Evolutionary conservation across 2,888 invertebrate genomes (phyloP).

Genomic region (Clepsis dumicolana): DNA sequence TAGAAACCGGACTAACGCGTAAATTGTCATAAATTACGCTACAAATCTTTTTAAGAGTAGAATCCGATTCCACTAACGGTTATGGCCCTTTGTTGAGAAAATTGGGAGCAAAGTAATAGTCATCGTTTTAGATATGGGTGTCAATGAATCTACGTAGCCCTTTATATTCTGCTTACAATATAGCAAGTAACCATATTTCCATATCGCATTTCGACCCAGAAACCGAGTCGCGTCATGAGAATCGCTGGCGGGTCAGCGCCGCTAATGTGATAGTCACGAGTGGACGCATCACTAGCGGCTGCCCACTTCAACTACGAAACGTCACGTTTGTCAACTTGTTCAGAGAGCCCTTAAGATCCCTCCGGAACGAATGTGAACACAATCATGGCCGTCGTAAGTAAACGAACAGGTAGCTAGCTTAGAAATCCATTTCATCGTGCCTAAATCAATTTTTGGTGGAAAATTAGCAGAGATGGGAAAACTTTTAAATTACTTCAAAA

Average conservation of each 20-base stretch:
- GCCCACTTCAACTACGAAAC: constrained; percentile 9
- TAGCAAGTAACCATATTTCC: constrained; percentile 47
- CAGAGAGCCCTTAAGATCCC: constrained; percentile 8
- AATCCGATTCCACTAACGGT: constrained; percentile 12
- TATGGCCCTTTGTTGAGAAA: constrained; percentile 12
- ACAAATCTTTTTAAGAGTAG: constrained; percentile 2
- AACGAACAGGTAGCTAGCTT: not conserved
- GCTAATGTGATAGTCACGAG: constrained; percentile 63
- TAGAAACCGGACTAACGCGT: not conserved
- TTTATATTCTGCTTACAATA: constrained; percentile 42
- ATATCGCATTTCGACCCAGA: constrained; percentile 55
- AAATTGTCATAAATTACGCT: not conserved
- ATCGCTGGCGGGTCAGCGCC: constrained; percentile 57
- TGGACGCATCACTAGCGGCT: constrained; percentile 32
- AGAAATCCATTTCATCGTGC: not conserved
- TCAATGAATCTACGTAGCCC: constrained; percentile 31
- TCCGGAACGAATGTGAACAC: not conserved
- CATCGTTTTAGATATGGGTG: constrained; percentile 41
- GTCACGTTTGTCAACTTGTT: constrained; percentile 16
- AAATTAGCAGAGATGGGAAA: not conserved
- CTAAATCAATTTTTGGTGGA: not conserved
- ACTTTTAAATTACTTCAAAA: not conserved
- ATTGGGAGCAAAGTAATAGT: constrained; percentile 29
- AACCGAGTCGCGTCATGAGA: constrained; percentile 64
- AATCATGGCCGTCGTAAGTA: not conserved